Conservation (phyloP, 2,797 vertebrate genomes). For the Crenichthys baileyi region DNA sequence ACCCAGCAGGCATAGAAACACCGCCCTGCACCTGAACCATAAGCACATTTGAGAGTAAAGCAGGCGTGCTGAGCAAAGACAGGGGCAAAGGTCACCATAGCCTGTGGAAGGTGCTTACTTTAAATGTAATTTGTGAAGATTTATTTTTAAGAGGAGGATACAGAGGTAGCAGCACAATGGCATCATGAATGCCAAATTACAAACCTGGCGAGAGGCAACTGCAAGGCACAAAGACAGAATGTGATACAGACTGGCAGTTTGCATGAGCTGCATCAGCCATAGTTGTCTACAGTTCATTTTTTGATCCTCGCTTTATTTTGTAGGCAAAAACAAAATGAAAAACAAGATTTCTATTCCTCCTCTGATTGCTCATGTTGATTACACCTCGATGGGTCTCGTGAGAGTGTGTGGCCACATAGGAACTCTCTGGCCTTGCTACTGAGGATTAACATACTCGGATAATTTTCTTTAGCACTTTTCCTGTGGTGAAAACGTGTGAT, state of each 20-base stretch:
- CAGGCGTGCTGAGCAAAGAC: slow-evolving; percentile 18
- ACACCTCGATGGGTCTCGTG: slow-evolving; percentile 30
- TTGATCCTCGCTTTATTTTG: slow-evolving; percentile 27
- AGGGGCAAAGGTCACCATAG: slow-evolving; percentile 28
- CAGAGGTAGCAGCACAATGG: slow-evolving; percentile 7
- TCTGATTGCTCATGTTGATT: slow-evolving; percentile 55
- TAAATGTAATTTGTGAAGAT: slow-evolving; percentile 11
- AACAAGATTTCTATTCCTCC: slow-evolving; percentile 19
- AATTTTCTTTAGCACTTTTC: slow-evolving; percentile 40
- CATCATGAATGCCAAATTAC: slow-evolving; percentile 8
- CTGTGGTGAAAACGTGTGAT: slow-evolving; percentile 33
- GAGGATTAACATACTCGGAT: slow-evolving; percentile 40
- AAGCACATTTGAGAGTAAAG: slow-evolving; percentile 18
- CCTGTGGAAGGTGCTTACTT: slow-evolving; percentile 1
- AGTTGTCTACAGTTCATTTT: slow-evolving; percentile 16
- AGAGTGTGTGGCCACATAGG: slow-evolving; percentile 17
- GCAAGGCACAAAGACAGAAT: slow-evolving; percentile 11
- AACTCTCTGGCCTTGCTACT: slow-evolving; percentile 20
- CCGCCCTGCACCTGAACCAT: slow-evolving; percentile 60
- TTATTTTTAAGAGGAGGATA: slow-evolving; percentile 1
- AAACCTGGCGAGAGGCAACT: slow-evolving; percentile 13
- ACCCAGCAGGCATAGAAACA: slow-evolving; percentile 61
- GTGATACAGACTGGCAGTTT: slow-evolving; percentile 17
- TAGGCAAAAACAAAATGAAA: slow-evolving; percentile 32
- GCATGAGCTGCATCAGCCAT: slow-evolving; percentile 18